Conservation (phyloP, 2,113 vertebrate species). For the Ammospiza caudacuta region DNA sequence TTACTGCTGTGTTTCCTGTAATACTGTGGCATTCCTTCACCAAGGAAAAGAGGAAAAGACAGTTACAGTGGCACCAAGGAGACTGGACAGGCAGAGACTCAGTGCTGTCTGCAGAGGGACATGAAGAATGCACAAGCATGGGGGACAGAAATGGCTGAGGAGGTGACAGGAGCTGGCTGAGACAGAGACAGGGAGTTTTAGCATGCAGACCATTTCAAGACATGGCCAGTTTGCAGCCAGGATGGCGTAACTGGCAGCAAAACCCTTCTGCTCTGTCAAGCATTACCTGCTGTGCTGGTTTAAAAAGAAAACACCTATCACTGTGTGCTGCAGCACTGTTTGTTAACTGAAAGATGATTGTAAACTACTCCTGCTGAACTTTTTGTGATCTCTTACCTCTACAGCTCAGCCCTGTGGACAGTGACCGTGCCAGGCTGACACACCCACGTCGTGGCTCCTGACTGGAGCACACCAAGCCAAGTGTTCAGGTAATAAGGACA, state of each 20-base stretch:
- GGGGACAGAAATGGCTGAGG: background rate
- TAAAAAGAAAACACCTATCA: background rate
- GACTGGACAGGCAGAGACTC: background rate
- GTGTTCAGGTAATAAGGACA: fast-evolving
- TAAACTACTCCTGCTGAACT: background rate
- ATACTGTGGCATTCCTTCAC: background rate
- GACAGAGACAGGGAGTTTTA: background rate
- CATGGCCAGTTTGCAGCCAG: background rate
- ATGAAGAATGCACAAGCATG: fast-evolving
- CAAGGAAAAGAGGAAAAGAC: background rate
- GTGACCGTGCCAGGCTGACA: background rate
- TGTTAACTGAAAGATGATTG: background rate
- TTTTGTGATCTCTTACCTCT: background rate
- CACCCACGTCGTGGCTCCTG: fast-evolving
- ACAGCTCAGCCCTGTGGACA: background rate
- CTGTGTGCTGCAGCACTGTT: fast-evolving
- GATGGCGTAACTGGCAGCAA: background rate
- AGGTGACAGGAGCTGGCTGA: background rate
- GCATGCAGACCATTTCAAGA: background rate
- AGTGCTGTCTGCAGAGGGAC: background rate
- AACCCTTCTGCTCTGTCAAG: background rate
- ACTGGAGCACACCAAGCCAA: fast-evolving
- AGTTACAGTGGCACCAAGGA: background rate
- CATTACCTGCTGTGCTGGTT: background rate
- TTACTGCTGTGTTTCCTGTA: background rate